Evolutionary conservation across 2,113 vertebrate genomes (phyloP), one percentile per base, ranked within the genome.

Genomic region (Salvelinus alpinus): DNA sequence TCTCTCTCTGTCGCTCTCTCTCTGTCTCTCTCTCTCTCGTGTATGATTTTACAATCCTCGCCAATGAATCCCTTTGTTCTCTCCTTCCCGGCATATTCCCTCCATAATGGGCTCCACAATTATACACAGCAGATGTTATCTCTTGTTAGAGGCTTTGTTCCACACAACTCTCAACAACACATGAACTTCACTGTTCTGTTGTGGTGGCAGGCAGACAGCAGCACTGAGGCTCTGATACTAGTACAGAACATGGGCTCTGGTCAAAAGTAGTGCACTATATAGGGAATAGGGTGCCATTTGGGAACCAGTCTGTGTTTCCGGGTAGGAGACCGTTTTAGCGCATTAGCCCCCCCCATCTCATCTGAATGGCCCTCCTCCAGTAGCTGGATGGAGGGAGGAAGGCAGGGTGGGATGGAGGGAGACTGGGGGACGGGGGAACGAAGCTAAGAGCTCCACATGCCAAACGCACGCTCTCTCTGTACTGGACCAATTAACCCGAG

Each of bases 121-220:
- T 79, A 79, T 71, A 73, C 77, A 44, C 85, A 80, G 82, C 84
- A 84, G 89, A 91, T 91, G 71, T 80, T 86, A 87, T 90, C 89
- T 85, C 81, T 73, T 85, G 84, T 84, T 85, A 78, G 82, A 68
- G 68, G 57, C 75, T 78, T 85, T 81, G 76, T 82, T 86, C 82
- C 80, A 88, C 87, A 88, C 75, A 57, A 18, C 62, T 38, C 59
- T 71, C 57, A 84, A 62, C 5, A 83, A 67, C 51, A 78, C 5
- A 20, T 27, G 51, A 64, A 68, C 66, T 38, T 68, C 16, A 18
- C 24, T 64, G 20, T 73, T 64, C 25, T 64, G 64, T 48, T 47
- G 67, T 29, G 44, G n/a, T 65, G 68, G 59, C 73, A 71, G 12
- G 4, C 27, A 31, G 65, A 16, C 38, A 44, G 38, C 38, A 44